These are phyloP conservation scores for Scaptodrosophila lebanonensis DNA, from an alignment of 1,140 invertebrate species.

Conservation along the genomic window DNA sequence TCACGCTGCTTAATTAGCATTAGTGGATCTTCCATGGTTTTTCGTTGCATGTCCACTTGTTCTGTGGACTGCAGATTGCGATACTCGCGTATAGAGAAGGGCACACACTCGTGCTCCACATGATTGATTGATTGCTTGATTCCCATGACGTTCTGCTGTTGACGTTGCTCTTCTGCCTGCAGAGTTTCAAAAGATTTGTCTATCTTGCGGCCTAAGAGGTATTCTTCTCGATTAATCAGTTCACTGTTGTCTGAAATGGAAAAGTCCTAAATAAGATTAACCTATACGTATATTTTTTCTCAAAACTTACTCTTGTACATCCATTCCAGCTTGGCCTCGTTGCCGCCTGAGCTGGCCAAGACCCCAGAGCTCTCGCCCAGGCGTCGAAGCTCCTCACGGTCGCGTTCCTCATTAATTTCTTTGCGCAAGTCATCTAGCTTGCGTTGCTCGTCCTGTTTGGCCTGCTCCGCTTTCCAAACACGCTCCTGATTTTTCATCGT, in stretches of 20 bases:
- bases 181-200: conserved; percentile 90
- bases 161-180: conserved; percentile 80
- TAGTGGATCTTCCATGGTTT: conserved; percentile 93
- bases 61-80: conserved; percentile 74
- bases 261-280: background rate
- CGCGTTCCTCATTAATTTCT: conserved; percentile 83
- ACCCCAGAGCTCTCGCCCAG: conserved; percentile 81
- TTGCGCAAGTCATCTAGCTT: conserved; percentile 83
- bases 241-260: conserved; percentile 51
- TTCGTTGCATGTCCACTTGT: conserved; percentile 88
- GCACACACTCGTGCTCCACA: conserved; percentile 86
- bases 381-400: conserved; percentile 82
- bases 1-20: conserved; percentile 90
- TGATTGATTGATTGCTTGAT: conserved; percentile 81
- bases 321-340: conserved; percentile 88
- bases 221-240: conserved; percentile 88
- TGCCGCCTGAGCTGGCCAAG: conserved; percentile 77
- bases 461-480: conserved; percentile 88
- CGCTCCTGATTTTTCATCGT: conserved; percentile 87
- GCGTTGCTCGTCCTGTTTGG: conserved; percentile 83
- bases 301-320: conserved; percentile 87
- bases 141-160: conserved; percentile 69
- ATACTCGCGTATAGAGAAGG: conserved; percentile 82
- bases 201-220: conserved; percentile 89
- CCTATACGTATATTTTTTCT: too few relatives aligned